Evolutionary conservation across 1,140 invertebrate species (phyloP).

Genomic region (Eciton burchellii): DNA sequence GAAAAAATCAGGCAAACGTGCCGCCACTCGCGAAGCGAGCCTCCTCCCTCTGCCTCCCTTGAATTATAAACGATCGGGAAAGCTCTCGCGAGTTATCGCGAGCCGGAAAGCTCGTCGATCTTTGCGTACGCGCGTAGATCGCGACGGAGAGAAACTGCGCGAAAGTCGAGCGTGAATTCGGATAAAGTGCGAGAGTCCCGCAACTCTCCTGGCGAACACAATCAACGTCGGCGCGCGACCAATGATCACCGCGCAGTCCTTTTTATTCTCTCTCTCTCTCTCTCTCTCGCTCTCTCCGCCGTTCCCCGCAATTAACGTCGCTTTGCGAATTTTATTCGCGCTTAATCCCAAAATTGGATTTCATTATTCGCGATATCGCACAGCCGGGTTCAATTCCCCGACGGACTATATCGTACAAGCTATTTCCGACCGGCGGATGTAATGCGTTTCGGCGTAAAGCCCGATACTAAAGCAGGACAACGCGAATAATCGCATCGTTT

Average conservation of each 20-base stretch:
- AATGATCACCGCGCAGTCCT: not conserved
- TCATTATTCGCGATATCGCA: constrained; percentile 21
- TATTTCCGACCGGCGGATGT: not conserved
- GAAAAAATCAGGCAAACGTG: not conserved
- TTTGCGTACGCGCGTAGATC: not conserved
- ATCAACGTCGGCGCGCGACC: constrained; percentile 27
- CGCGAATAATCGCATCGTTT: constrained; percentile 30
- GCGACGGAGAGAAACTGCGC: not conserved
- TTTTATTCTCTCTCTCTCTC: no score
- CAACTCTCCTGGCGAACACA: not conserved
- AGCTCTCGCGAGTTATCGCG: not conserved
- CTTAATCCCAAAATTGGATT: constrained; percentile 48
- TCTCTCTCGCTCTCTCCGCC: no score
- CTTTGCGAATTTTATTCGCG: constrained; percentile 37
- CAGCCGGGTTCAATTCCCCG: not conserved
- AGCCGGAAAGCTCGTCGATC: not conserved
- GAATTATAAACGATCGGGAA: constrained; percentile 6
- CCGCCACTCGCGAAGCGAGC: not conserved
- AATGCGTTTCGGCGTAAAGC: constrained; percentile 16
- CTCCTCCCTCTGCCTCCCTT: not conserved
- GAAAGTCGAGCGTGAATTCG: constrained; percentile 7
- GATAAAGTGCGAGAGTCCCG: not conserved
- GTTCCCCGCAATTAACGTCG: not conserved
- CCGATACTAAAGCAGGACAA: not conserved
- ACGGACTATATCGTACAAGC: not conserved